A percentile compares a stretch with the other conserved stretches of the same genome.
phyloP scores from a whole-genome alignment of 2,888 invertebrate species.

The Idaea dimidiata region DNA sequence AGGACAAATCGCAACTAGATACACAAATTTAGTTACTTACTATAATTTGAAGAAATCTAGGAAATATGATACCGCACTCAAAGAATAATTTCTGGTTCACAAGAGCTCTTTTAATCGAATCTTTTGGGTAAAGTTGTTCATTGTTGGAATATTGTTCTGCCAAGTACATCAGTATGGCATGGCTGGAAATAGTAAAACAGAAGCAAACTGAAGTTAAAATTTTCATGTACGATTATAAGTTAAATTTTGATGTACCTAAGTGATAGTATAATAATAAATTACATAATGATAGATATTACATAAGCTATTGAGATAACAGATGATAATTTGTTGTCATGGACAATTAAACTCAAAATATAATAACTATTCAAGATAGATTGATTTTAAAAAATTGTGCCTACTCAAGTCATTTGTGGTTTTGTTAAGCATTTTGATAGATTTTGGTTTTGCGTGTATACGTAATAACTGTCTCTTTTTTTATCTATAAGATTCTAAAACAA shows the following conservation, averaged over 20 bases:
- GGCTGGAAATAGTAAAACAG: constrained; percentile 49
- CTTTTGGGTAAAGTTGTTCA: constrained; percentile 80
- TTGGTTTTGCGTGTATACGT: too few relatives aligned
- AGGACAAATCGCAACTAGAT: too few relatives aligned
- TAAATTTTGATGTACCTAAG: too few relatives aligned
- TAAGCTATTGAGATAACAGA: constrained; percentile 15
- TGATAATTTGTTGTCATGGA: not conserved
- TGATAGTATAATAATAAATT: too few relatives aligned
- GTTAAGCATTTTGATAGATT: not conserved
- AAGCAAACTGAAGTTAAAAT: not conserved
- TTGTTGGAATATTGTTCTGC: constrained; percentile 76
- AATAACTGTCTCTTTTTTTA: too few relatives aligned
- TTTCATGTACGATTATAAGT: not conserved
- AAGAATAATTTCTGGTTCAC: constrained; percentile 80
- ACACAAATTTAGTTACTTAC: constrained; percentile 52
- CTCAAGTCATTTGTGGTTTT: not conserved
- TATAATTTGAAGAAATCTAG: constrained; percentile 43
- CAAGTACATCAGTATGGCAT: constrained; percentile 75
- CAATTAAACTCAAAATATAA: not conserved
- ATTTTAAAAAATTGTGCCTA: not conserved
- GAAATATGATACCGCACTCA: constrained; percentile 70
- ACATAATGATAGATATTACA: constrained; percentile 13
- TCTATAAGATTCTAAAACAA: too few relatives aligned
- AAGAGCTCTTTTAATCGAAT: constrained; percentile 68
- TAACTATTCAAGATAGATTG: not conserved